A percentile compares a stretch with the other conserved stretches of the same genome.
These are phyloP conservation scores for Venustoraphidia nigricollis DNA, from an alignment of 2,888 invertebrate species.

Conservation along the genomic window DNA sequence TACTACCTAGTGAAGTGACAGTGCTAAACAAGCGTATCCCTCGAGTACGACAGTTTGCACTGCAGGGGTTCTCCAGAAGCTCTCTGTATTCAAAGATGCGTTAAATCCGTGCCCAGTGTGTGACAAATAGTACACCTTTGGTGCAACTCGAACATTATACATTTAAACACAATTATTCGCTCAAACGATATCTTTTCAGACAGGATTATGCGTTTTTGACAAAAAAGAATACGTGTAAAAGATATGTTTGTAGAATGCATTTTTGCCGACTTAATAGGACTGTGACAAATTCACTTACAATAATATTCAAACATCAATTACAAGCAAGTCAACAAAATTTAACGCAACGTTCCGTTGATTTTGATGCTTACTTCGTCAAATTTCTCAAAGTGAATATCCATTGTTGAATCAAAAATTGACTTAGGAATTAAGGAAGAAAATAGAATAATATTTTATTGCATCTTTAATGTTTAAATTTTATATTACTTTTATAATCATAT, in stretches of 20 bases:
- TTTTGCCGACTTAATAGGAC: too few species aligned
- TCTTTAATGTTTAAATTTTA: too few species aligned
- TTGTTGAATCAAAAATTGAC: too few species aligned
- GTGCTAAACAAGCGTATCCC: too few species aligned
- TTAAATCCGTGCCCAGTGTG: slow-evolving; percentile 1
- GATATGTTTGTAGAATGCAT: background rate
- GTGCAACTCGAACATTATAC: background rate
- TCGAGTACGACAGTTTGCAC: background rate
- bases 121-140: slow-evolving; percentile 1
- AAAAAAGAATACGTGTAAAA: background rate
- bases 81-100: background rate
- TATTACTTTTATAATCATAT: too few species aligned
- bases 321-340: background rate
- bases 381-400: too few species aligned
- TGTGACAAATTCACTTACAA: background rate
- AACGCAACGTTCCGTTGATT: background rate
- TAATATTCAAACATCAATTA: background rate
- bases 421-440: too few species aligned
- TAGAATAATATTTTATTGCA: too few species aligned
- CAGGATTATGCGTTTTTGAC: slow-evolving; percentile 13
- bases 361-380: background rate
- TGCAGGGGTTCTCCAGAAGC: slow-evolving; percentile 1
- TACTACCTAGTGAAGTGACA: too few species aligned
- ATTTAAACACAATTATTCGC: slow-evolving; percentile 23
- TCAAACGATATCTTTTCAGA: slow-evolving; percentile 20